Conservation (phyloP, 2,888 invertebrate genomes). For the Volucella inflata region DNA sequence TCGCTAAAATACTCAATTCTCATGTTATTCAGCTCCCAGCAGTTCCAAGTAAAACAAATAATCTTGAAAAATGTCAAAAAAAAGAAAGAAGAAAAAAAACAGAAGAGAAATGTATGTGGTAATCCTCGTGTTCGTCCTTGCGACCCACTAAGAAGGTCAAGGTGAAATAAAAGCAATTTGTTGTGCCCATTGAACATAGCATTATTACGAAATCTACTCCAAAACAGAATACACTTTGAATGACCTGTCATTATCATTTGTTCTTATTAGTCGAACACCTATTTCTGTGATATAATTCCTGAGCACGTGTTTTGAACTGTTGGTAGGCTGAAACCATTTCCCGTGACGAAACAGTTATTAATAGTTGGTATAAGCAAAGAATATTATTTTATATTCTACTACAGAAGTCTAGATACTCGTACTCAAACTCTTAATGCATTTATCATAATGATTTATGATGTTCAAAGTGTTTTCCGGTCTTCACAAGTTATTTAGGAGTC, state of each 20-base stretch:
- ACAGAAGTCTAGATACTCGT: neutral
- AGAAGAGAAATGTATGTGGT: too few relatives aligned
- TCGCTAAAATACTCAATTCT: too few relatives aligned
- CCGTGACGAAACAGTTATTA: neutral
- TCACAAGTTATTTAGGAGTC: too few relatives aligned
- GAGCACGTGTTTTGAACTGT: neutral
- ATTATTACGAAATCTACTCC: neutral
- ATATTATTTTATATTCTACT: too few relatives aligned
- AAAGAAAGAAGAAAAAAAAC: too few relatives aligned
- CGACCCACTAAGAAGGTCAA: neutral
- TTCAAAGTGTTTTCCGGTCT: neutral
- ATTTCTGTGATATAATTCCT: neutral
- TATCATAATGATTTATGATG: constrained; percentile 19
- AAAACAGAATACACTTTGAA: neutral
- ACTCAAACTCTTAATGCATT: neutral
- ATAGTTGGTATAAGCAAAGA: neutral
- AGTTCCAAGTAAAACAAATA: too few relatives aligned
- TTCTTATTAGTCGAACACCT: neutral
- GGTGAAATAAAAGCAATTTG: constrained; percentile 8
- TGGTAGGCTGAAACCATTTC: too few relatives aligned
- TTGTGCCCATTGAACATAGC: neutral
- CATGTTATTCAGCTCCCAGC: too few relatives aligned
- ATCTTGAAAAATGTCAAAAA: too few relatives aligned
- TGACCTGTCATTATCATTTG: neutral
- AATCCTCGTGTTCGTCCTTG: neutral